A percentile compares a stretch with the other conserved stretches of the same genome.
phyloP scores from a whole-genome alignment of 2,888 invertebrate species.

The Pogonocherus hispidulus region DNA sequence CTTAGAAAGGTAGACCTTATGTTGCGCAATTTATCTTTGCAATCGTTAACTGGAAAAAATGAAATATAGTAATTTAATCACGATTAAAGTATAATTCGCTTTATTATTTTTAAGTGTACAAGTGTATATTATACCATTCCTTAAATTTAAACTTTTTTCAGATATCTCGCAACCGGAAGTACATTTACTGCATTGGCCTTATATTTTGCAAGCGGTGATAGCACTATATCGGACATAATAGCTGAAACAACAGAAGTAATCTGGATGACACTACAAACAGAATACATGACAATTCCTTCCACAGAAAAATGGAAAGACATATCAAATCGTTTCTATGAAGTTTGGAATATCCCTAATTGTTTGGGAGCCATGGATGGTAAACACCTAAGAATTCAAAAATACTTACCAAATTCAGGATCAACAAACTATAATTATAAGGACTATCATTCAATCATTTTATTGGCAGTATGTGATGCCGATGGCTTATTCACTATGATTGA shows the following conservation, averaged over 20 bases:
- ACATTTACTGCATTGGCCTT: conserved; percentile 18
- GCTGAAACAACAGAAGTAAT: conserved; percentile 18
- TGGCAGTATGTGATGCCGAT: conserved; percentile 23
- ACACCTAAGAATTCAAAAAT: conserved; percentile 55
- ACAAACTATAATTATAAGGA: conserved; percentile 56
- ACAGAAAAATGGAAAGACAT: conserved; percentile 35
- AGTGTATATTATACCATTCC: no score
- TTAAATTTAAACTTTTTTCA: no score
- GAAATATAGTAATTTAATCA: no score
- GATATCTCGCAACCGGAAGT: conserved; percentile 23
- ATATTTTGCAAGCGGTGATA: conserved; percentile 20
- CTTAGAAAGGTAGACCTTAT: no score
- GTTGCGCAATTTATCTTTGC: no score
- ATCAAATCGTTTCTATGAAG: conserved; percentile 46
- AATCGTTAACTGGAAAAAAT: no score
- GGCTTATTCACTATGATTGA: conserved; percentile 18
- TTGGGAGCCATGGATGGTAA: conserved; percentile 53
- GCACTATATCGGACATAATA: conserved; percentile 17
- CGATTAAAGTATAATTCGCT: no score
- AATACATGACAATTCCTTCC: conserved; percentile 24
- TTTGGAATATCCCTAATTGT: conserved; percentile 51
- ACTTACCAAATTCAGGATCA: conserved; percentile 33
- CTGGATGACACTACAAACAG: conserved; percentile 20
- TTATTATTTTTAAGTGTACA: no score
- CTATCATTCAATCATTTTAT: conserved; percentile 35